Conservation (phyloP, 2,113 vertebrate genomes). For the Recurvirostra avosetta region DNA sequence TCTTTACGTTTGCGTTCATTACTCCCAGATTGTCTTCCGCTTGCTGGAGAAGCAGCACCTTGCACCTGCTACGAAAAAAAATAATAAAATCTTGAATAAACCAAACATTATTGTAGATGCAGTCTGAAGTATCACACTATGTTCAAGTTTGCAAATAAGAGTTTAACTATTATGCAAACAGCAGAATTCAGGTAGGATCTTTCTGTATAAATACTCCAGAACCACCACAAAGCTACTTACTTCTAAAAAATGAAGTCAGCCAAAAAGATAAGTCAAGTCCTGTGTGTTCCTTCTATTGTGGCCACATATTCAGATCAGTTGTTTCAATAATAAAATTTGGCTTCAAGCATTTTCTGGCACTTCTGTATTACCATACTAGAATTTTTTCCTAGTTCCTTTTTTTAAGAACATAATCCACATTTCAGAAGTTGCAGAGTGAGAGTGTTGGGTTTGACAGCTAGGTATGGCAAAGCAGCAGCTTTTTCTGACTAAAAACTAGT, state of each 20-base stretch:
- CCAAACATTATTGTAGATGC: not conserved
- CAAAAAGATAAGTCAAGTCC: not conserved
- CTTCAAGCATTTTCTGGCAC: not conserved
- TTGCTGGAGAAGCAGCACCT: slow-evolving; percentile 77
- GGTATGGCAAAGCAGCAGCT: not conserved
- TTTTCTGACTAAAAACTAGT: not conserved
- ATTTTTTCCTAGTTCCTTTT: not conserved
- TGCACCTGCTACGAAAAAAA: slow-evolving; percentile 57
- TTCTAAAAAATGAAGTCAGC: not conserved
- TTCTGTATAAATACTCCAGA: not conserved
- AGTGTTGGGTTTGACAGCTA: not conserved
- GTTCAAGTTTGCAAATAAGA: not conserved
- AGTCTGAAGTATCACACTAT: not conserved
- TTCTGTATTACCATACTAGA: not conserved
- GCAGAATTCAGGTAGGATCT: not conserved
- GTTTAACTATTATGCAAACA: not conserved
- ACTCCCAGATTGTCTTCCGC: slow-evolving; percentile 79
- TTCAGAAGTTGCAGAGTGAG: not conserved
- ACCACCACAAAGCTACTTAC: not conserved
- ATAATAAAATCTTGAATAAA: not conserved
- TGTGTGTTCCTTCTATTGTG: not conserved
- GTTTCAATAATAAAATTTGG: not conserved
- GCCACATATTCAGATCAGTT: not conserved
- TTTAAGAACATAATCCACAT: not conserved
- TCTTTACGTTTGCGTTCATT: slow-evolving; percentile 90